phyloP scores from a whole-genome alignment of 1,140 invertebrate species.

The Druon quercuslanigerum region DNA sequence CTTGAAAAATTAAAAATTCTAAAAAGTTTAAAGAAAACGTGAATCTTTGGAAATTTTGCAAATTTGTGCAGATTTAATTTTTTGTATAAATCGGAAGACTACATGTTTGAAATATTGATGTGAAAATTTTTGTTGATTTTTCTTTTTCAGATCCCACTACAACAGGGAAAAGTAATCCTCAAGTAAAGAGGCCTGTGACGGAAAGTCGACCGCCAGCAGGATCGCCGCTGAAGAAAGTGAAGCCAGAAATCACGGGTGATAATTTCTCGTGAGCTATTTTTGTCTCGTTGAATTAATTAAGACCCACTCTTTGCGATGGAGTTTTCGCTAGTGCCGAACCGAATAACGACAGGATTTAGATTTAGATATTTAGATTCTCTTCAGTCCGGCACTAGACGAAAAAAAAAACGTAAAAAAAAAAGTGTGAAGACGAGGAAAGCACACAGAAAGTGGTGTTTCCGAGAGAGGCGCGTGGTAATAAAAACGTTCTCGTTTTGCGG shows the following conservation, averaged over 20 bases:
- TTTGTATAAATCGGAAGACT: too few species aligned
- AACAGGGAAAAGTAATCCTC: slow-evolving; percentile 69
- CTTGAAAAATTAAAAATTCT: too few species aligned
- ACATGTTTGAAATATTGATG: too few species aligned
- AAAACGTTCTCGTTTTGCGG: not conserved
- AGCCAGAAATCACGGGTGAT: slow-evolving; percentile 67
- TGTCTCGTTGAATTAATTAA: slow-evolving; percentile 34
- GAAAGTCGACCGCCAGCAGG: slow-evolving; percentile 63
- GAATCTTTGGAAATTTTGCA: too few species aligned
- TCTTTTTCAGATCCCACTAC: slow-evolving; percentile 66
- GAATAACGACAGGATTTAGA: slow-evolving; percentile 2
- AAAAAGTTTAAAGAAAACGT: too few species aligned
- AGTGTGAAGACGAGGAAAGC: not conserved
- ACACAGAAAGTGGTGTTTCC: not conserved
- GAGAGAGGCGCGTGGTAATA: not conserved
- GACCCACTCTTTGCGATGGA: slow-evolving; percentile 54
- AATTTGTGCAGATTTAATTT: too few species aligned
- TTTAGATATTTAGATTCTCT: not conserved
- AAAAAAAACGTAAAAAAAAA: too few species aligned
- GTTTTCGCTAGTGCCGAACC: slow-evolving; percentile 50
- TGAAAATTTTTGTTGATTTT: slow-evolving; percentile 20
- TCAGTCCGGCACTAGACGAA: not conserved
- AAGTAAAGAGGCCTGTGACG: slow-evolving; percentile 67
- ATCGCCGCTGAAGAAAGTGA: slow-evolving; percentile 71
- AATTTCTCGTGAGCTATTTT: slow-evolving; percentile 72